Evolutionary conservation across 1,140 invertebrate species (phyloP).

Genomic region (Habropoda laboriosa): DNA sequence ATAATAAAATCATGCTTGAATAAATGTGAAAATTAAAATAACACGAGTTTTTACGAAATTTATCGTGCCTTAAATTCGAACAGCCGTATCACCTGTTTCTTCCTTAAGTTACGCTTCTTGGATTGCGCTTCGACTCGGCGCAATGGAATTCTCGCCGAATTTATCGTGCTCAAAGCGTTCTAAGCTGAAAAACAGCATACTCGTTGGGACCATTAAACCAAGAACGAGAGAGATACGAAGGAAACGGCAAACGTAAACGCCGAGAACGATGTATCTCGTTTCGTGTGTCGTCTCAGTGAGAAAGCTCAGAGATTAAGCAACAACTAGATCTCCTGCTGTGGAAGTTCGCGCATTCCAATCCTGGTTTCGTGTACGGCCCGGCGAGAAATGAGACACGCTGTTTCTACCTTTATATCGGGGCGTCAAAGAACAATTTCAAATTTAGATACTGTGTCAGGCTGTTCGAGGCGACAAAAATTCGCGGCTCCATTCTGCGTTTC

Average conservation of each 20-base stretch:
- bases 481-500: no score
- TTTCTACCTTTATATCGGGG: slow-evolving; percentile 10
- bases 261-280: slow-evolving; percentile 42
- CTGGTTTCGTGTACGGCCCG: background rate
- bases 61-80: background rate
- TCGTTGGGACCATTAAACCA: slow-evolving; percentile 21
- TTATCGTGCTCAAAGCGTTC: slow-evolving; percentile 28
- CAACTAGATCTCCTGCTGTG: background rate
- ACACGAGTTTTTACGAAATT: no score
- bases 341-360: slow-evolving; percentile 10
- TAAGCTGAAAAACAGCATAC: slow-evolving; percentile 8
- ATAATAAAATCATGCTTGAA: no score
- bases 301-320: slow-evolving; percentile 41
- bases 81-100: background rate
- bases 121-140: background rate
- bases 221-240: background rate
- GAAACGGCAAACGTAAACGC: slow-evolving; percentile 23
- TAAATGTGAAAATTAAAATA: no score
- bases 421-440: background rate
- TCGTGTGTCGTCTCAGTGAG: slow-evolving; percentile 25
- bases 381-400: slow-evolving; percentile 7
- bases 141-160: slow-evolving; percentile 8
- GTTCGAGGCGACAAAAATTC: no score
- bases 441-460: no score
- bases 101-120: background rate